Percentiles rank a stretch among this genome's conserved stretches.
Conservation (phyloP, 1,140 invertebrate species). For the Plutomurus gul region DNA sequence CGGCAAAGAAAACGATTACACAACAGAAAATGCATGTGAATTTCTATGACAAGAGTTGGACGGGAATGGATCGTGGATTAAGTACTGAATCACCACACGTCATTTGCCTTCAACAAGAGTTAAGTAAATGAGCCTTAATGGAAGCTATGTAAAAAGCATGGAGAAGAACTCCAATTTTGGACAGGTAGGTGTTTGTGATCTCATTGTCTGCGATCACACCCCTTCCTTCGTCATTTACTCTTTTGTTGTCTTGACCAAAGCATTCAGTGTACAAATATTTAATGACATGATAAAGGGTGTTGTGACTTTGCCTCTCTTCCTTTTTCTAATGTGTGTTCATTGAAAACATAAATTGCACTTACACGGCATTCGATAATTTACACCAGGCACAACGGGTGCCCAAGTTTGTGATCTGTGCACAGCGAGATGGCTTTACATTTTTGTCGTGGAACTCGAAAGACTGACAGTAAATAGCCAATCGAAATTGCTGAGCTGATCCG, state of each 20-base stretch:
- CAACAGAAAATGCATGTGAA: too few relatives aligned
- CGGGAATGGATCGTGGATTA: neutral
- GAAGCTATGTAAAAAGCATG: neutral
- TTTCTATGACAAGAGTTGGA: too few relatives aligned
- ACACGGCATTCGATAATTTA: neutral
- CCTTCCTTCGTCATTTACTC: slow-evolving; percentile 2
- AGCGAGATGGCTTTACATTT: too few relatives aligned
- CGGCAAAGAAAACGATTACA: too few relatives aligned
- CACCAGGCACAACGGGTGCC: too few relatives aligned
- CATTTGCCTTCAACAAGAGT: neutral
- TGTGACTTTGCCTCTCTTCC: neutral
- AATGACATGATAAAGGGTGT: neutral
- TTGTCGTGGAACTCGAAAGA: too few relatives aligned
- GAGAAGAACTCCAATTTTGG: slow-evolving; percentile 26
- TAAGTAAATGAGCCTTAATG: neutral
- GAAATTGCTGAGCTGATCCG: too few relatives aligned
- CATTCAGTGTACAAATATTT: neutral
- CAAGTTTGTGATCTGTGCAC: too few relatives aligned
- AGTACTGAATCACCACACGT: neutral
- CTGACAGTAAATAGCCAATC: too few relatives aligned
- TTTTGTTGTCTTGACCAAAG: neutral
- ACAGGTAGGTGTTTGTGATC: slow-evolving; percentile 25
- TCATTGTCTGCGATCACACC: neutral
- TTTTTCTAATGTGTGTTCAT: neutral
- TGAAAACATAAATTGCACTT: neutral